Evolutionary conservation across 2,797 vertebrate genomes (phyloP), one percentile per base, ranked within the genome.

Genomic region (Hydrocynus forskahlii): DNA sequence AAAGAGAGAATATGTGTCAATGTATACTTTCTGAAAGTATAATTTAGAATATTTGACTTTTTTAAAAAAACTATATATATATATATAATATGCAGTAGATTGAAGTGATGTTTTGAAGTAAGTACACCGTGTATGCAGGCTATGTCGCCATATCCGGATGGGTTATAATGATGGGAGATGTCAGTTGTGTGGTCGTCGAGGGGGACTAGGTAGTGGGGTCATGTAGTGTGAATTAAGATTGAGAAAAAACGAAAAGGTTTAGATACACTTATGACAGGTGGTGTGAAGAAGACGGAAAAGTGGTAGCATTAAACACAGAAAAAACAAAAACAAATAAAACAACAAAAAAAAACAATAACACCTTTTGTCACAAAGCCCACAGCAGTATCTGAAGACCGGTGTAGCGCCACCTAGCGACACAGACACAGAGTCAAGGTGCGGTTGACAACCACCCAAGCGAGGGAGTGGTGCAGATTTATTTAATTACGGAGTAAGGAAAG

Each of bases 21-120:
- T 81, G 81, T 85, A 84, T 85, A 86, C 88, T 87, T 85, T 55
- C 81, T 84, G 68, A 85, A 84, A 83, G 85, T 78, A 87, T 83
- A 48, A 80, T 78, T 84, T 85, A 86, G 84, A 84, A 83, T 78
- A 83, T 88, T 86, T 87, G 84, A 85, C 86, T 84, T 85, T 38
- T n/a, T n/a, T n/a, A n/a, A 54, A 81, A 79, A 55, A 76, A 16
- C n/a, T n/a, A n/a, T n/a, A n/a, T n/a, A n/a, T 25, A 63, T 40
- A 62, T 79, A 75, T 75, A 83, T 78, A 81, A 86, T 88, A 87
- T 87, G 87, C 88, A 88, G 83, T 85, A 88, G 84, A 88, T 85
- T 83, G 77, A 88, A 86, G 83, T 85, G 81, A 81, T 84, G 82
- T 84, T 83, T 79, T 83, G 57, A 84, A 84, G 75, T 81, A 76